Base-by-base conservation (phyloP, 2,888 invertebrate species). In the Brenthis daphne region DNA sequence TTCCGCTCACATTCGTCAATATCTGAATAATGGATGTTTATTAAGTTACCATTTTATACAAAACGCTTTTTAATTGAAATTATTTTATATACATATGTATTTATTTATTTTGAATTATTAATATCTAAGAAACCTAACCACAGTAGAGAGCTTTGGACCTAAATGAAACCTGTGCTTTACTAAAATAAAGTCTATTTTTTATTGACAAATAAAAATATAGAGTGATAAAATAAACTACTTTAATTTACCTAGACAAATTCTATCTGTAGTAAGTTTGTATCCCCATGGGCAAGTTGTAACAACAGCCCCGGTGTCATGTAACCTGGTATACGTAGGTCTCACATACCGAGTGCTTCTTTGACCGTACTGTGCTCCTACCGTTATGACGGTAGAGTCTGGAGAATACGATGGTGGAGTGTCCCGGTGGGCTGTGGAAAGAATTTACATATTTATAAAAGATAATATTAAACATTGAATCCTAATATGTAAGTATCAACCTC, bases 1-100 rank as follows among this genome's bases (percentile, higher is more conserved):
- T 96, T 95, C 33, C 94, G 91, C 0, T 94, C 92, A 80, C 98
- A 99, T 82, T 99, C 98, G 85, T 98, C 96, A 56, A 98, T 94
- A 84, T 98, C 98, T 97, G 77, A 12, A 79, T 68, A 63, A 13
- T 2, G 8, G n/a, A 12, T 6, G n/a, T 16, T 13, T 33, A 24
- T 24, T 43, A 50, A 24, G 14, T 60, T 12, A 14, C 5, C 4
- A 16, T 51, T n/a, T 53, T 16, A 8, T 14, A 53, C 2, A 16
- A 53, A 51, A 2, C 2, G 6, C n/a, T 16, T 16, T 53, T 51
- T 2, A 51, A 14, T 16, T 16, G 6, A 53, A 53, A 14, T 43
- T 11, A 11, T 43, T 43, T 11, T 43, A 37, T 1, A 20, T 20
- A 16, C 16, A 0, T 16, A 16, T 16, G 16, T 16, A 37, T 37